Evolutionary conservation across 2,888 invertebrate genomes (phyloP), one percentile per base, ranked within the genome.

Genomic region (Stenolophus ochropezus): DNA sequence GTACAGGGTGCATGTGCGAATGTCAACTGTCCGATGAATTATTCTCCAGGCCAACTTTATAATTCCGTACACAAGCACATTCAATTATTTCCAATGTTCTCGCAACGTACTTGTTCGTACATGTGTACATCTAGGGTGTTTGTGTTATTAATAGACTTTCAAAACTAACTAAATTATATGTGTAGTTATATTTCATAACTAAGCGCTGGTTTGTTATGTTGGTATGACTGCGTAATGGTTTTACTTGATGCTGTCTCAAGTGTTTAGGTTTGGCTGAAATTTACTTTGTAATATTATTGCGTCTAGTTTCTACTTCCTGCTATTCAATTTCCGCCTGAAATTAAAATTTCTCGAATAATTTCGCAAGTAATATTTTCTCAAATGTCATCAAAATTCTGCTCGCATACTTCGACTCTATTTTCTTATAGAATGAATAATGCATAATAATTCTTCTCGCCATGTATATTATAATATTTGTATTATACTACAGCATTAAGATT

Each of bases 161-260:
- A 18, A 69, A 69, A 33, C 65, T 69, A 69, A 33, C 27, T 69
- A 33, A 69, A 69, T 69, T 69, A 61, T 58, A 23, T 27, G 65
- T 69, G 65, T 33, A 69, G 65, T 69, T 69, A 27, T 69, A 69
- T 69, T 69, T 69, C 65, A 69, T 69, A 27, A 69, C 65, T 42
- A 42, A 69, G 33, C 33, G 16, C 16, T 33, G 65, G 65, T 69
- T 69, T 27, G 65, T 69, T 69, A 4, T 69, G 65, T 69, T 69
- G 33, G 16, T 33, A 69, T 33, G 16, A 18, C 33, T 69, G 65
- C 20, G 42, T 33, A 33, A 69, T 69, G 65, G 65, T 23, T 27
- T 5, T 61, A 25, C 61, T 25, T 61, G 61, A 61, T 61, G 61
- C 61, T 14, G 61, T 61, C 61, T 23, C n/a, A 61, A 61, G 61